Evolutionary conservation across 37 sponge, comb jelly and placozoan species (phyloP).

Genomic region (Amphimedon queenslandica): DNA sequence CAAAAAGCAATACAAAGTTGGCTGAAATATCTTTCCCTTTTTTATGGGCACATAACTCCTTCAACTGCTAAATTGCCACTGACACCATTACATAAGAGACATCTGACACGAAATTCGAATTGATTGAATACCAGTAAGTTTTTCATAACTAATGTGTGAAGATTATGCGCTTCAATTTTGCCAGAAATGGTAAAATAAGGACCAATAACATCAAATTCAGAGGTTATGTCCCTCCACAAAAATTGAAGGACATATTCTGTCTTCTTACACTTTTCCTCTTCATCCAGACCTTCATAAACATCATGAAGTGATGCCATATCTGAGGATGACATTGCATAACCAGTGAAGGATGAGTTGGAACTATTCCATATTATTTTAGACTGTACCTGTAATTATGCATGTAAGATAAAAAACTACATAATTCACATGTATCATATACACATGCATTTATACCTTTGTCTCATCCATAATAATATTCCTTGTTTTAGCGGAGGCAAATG

Average conservation of each 20-base stretch:
- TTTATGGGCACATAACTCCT: neutral
- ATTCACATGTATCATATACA: neutral
- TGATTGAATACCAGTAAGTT: constrained; percentile 5
- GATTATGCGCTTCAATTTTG: neutral
- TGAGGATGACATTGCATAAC: constrained; percentile 19
- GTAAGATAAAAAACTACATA: neutral
- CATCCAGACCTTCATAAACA: constrained; percentile 11
- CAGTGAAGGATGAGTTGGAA: neutral
- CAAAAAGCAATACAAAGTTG: constrained; percentile 2
- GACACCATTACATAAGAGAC: constrained; percentile 22
- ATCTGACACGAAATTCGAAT: constrained; percentile 1
- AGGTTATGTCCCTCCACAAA: constrained; percentile 16
- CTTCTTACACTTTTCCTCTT: neutral
- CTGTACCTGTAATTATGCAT: neutral
- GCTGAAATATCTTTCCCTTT: constrained; percentile 4
- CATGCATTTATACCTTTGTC: neutral
- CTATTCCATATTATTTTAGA: constrained; percentile 21
- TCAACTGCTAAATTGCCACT: constrained; percentile 13
- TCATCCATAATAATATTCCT: constrained; percentile 20
- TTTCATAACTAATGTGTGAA: neutral
- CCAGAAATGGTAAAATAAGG: constrained; percentile 19
- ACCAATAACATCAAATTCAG: constrained; percentile 23
- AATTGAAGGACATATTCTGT: constrained; percentile 23
- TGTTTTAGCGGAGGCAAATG: neutral
- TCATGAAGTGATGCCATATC: constrained; percentile 22